Evolutionary conservation across 2,888 invertebrate genomes (phyloP).

Genomic region (Marasmarcha lunaedactyla): DNA sequence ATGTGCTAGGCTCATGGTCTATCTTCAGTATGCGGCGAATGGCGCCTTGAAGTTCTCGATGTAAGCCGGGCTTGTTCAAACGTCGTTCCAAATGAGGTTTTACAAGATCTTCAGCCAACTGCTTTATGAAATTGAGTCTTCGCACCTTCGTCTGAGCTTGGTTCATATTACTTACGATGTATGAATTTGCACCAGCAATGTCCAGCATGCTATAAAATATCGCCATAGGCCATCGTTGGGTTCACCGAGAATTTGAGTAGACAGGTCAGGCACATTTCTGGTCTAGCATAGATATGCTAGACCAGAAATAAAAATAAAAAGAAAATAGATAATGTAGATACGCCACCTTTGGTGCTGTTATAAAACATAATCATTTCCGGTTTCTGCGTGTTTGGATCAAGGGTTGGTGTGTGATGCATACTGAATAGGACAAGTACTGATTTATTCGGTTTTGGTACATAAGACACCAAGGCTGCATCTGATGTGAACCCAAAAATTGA

Average conservation of each 20-base stretch:
- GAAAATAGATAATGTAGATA: too few species aligned
- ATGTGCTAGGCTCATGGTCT: conserved; percentile 6
- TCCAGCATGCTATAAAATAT: too few species aligned
- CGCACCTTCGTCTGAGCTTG: conserved; percentile 7
- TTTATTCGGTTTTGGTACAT: not conserved
- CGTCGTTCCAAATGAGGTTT: conserved; percentile 7
- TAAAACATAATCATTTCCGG: conserved; percentile 5
- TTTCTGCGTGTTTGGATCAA: not conserved
- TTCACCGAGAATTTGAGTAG: conserved; percentile 8
- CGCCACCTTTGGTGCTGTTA: conserved; percentile 9
- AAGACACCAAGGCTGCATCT: not conserved
- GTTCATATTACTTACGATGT: conserved; percentile 3
- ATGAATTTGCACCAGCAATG: conserved; percentile 6
- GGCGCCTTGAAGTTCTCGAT: conserved; percentile 8
- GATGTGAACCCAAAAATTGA: not conserved
- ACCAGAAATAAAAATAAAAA: too few species aligned
- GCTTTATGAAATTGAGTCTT: conserved; percentile 9
- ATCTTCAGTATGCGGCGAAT: conserved; percentile 9
- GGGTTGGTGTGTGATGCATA: not conserved
- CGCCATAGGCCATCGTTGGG: conserved; percentile 11
- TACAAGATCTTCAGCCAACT: conserved; percentile 8
- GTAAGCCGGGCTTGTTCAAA: conserved; percentile 4
- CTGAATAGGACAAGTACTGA: conserved; percentile 1
- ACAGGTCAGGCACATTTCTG: not conserved
- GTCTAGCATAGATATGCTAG: too few species aligned